These are phyloP conservation scores for Siniperca undulata DNA, from an alignment of 2,797 vertebrate genomes.

Conservation along the genomic window DNA sequence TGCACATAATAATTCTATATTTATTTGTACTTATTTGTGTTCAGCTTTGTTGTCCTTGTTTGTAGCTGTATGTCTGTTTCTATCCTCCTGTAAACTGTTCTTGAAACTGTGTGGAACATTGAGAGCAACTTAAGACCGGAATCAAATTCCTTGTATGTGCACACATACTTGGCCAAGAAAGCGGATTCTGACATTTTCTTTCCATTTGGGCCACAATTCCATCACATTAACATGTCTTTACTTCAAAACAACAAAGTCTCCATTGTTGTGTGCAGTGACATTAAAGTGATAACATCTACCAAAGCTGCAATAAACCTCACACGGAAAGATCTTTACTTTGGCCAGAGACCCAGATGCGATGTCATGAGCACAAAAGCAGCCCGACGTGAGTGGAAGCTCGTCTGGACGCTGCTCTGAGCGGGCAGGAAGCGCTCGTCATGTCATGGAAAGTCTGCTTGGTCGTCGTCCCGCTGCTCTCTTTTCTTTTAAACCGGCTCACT, in stretches of 20 bases:
- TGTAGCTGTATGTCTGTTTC: too few relatives aligned
- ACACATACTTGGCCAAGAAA: too few relatives aligned
- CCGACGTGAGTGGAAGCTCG: not conserved
- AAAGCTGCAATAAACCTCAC: constrained; percentile 28
- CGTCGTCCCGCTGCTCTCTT: constrained; percentile 15
- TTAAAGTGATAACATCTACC: constrained; percentile 11
- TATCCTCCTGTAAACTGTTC: too few relatives aligned
- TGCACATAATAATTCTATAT: too few relatives aligned
- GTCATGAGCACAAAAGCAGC: constrained; percentile 26
- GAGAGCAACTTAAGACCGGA: too few relatives aligned
- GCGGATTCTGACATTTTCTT: not conserved
- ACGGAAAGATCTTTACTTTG: constrained; percentile 46
- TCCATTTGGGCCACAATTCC: not conserved
- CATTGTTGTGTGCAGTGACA: not conserved
- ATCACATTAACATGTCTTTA: not conserved
- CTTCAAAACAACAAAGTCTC: constrained; percentile 1
- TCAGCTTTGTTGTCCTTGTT: too few relatives aligned
- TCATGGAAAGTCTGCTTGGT: constrained; percentile 60
- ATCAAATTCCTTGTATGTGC: too few relatives aligned
- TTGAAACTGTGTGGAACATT: too few relatives aligned
- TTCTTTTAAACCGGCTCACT: constrained; percentile 47
- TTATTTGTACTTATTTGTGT: too few relatives aligned
- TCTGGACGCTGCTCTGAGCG: not conserved
- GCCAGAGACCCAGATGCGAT: constrained; percentile 25
- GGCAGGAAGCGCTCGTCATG: constrained; percentile 31